Evolutionary conservation across 1,140 invertebrate species (phyloP), one percentile per base, ranked within the genome.

Genomic region (Drosophila navojoa): DNA sequence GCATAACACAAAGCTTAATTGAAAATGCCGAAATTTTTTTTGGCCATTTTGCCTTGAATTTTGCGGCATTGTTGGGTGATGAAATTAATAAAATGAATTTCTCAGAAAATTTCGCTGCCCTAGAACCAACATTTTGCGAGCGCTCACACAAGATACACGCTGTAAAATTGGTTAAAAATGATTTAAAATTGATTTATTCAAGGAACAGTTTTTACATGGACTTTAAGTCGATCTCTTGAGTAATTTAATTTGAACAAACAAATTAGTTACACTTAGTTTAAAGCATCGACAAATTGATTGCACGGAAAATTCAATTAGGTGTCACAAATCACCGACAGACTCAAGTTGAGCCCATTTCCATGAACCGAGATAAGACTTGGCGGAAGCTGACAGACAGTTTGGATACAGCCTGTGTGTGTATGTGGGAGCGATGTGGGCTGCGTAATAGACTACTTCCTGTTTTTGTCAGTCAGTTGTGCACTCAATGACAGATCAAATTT

Each of bases 401-500:
- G 50, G 52, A 47, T 45, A 22, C 22, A 49, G 25, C 11, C 11
- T 5, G 40, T 16, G 53, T 60, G 62, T 81, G 22, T 22, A 16
- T 45, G 70, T 22, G 19, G 19, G 35, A 61, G 50, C 60, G 38
- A 70, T 49, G 55, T 55, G 64, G 68, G 75, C 60, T 66, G 57
- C 63, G 54, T 72, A 87, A 82, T 71, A 79, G 79, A 82, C 76
- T 50, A 76, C 62, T 82, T 87, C 82, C 82, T 86, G 76, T 71
- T 78, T 71, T 76, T 76, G 67, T 61, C 53, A 67, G 72, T 27
- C 47, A 62, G 35, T 27, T 60, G 44, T 44, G 29, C 49, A 76
- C 32, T 68, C 76, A 82, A 73, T 76, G 62, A 66, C 66, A 76
- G 81, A 76, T 82, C 60, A 76, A 82, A 86, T 87, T 82, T 79